These are phyloP conservation scores for Leptonema lineaticorne DNA, from an alignment of 1,140 invertebrate species.

Conservation along the genomic window DNA sequence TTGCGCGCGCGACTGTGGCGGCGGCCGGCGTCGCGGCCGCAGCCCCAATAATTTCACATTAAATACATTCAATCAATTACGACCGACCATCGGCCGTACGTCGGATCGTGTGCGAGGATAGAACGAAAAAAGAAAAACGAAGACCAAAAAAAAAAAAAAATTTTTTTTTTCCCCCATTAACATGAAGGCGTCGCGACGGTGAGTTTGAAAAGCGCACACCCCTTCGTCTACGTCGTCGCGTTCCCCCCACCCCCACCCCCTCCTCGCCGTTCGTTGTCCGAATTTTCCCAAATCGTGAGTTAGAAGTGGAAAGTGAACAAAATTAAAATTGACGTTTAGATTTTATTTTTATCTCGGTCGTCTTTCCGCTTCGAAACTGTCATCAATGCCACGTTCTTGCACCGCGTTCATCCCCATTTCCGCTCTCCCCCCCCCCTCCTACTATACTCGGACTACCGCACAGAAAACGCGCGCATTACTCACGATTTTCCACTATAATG, in stretches of 20 bases:
- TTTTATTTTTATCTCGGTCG: too few species aligned
- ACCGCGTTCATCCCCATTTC: background rate
- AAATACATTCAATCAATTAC: background rate
- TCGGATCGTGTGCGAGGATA: too few species aligned
- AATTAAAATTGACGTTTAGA: too few species aligned
- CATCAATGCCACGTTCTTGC: background rate
- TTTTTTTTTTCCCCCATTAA: background rate
- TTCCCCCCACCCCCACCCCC: background rate
- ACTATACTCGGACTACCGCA: too few species aligned
- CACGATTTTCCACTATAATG: background rate
- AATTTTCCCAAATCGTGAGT: too few species aligned
- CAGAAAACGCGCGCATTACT: background rate
- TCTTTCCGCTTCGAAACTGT: background rate
- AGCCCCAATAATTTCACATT: background rate
- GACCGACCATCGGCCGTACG: background rate
- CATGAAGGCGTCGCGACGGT: background rate
- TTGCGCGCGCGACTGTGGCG: constrained; percentile 17
- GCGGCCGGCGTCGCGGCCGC: constrained; percentile 9
- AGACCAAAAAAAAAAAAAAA: too few species aligned
- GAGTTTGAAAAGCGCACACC: background rate
- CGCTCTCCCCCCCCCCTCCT: background rate
- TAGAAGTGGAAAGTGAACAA: too few species aligned
- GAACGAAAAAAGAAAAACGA: too few species aligned
- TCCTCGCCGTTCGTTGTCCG: background rate
- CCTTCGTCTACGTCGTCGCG: background rate